Conservation (phyloP, 2,113 vertebrate genomes). For the Sapayoa aenigma region DNA sequence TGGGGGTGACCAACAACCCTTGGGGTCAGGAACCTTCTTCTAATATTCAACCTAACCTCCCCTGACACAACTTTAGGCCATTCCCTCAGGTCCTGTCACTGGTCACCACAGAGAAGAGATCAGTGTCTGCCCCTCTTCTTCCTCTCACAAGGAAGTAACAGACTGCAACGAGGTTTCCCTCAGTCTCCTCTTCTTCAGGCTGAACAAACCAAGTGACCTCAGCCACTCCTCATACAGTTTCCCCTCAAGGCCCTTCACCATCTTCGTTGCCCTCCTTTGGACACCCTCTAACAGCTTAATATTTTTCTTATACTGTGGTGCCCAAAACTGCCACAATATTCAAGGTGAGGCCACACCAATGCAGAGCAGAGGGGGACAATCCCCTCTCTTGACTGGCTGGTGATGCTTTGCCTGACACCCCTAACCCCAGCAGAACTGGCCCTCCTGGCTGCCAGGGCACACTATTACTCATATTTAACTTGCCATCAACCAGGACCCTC, state of each 20-base stretch:
- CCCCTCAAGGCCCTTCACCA: not conserved
- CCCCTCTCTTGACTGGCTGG: not conserved
- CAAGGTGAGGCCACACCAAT: accelerated
- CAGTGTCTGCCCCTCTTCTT: not conserved
- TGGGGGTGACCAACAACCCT: accelerated
- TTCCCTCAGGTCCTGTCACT: not conserved
- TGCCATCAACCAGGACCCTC: accelerated
- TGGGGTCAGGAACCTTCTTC: not conserved
- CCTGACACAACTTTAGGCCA: not conserved
- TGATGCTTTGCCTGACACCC: not conserved
- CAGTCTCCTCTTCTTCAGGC: not conserved
- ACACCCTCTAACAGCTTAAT: not conserved
- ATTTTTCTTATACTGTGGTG: not conserved
- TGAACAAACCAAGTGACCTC: not conserved
- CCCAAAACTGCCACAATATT: not conserved
- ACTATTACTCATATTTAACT: accelerated
- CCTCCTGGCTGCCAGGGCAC: not conserved
- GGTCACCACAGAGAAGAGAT: not conserved
- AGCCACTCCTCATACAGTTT: accelerated
- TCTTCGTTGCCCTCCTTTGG: not conserved
- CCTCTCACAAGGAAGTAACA: accelerated
- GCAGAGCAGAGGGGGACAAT: not conserved
- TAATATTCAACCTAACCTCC: not conserved
- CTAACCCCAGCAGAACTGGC: accelerated
- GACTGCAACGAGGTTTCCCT: not conserved